Base-by-base conservation (phyloP, 2,888 invertebrate species). In the Hesperia comma region DNA sequence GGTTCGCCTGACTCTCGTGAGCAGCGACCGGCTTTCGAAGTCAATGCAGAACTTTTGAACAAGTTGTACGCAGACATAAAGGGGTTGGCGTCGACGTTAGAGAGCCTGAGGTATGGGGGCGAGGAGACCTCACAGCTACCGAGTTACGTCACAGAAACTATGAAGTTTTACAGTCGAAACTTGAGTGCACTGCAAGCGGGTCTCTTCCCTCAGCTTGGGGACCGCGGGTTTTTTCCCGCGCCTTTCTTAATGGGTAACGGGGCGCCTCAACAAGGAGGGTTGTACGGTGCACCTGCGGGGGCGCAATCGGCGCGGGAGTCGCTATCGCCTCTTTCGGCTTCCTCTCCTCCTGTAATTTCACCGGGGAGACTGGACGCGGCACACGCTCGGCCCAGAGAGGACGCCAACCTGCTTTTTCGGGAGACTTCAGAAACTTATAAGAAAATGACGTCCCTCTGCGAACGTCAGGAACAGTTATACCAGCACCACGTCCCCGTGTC, bases 41-140 rank as follows among this genome's bases (percentile, higher is more conserved):
- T 97, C 56, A 97, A 97, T 82, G 95, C 96, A 19, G 97, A 98
- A 82, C 95, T 98, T 69, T 87, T 98, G 69, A 96, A 97, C 26
- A 94, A 97, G 77, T 92, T 98, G 37, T 98, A 97, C 83, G 96
- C 96, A 1, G 96, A 96, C 63, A 94, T 95, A 60, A 94, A 94
- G 80, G 94, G 94, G 6, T 86, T 94, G 57, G 94, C 94, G 4
- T 89, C 93, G 0, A 93, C 93, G 0, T 81, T 94, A 6, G 96
- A 96, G 77, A 95, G 95, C 69, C 91, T 96, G 67, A 94, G 95
- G 74, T 93, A 93, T 73, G 89, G 88, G 43, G 86, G 89, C 32
- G 93, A 91, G 46, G 91, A 93, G 61, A 74, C 88, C 8, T 75
- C 92, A 5, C 91, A 88, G 69, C 78, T 93, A 43, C 92, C 93